Conservation (phyloP, 1,140 invertebrate genomes). For the Neotoxoptera formosana region DNA sequence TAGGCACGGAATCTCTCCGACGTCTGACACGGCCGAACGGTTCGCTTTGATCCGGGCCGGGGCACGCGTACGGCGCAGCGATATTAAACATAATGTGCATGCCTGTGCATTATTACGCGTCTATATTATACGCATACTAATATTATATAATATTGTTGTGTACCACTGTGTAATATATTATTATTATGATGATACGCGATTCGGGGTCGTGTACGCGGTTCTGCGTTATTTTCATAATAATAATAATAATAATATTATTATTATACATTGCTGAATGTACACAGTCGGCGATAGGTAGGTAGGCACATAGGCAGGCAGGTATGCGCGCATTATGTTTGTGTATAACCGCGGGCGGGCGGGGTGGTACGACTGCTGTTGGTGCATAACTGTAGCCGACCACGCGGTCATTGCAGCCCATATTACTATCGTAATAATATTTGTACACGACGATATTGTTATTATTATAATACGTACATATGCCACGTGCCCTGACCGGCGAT, state of each 20-base stretch:
- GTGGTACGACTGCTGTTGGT: background rate
- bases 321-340: too few relatives aligned
- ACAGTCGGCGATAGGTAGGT: background rate
- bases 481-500: background rate
- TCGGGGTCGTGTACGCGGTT: background rate
- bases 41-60: background rate
- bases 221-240: background rate
- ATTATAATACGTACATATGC: background rate
- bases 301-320: too few relatives aligned
- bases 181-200: background rate
- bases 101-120: background rate
- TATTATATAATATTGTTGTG: background rate
- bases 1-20: background rate
- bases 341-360: too few relatives aligned
- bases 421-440: background rate
- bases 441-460: background rate
- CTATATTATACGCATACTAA: background rate
- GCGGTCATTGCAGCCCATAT: background rate
- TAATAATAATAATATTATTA: too few relatives aligned
- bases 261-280: background rate
- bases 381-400: background rate
- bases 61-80: too few relatives aligned
- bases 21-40: background rate
- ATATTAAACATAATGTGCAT: too few relatives aligned
- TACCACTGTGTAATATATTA: background rate